Conservation (phyloP, 2,113 vertebrate genomes). For the Lamprotornis superbus region DNA sequence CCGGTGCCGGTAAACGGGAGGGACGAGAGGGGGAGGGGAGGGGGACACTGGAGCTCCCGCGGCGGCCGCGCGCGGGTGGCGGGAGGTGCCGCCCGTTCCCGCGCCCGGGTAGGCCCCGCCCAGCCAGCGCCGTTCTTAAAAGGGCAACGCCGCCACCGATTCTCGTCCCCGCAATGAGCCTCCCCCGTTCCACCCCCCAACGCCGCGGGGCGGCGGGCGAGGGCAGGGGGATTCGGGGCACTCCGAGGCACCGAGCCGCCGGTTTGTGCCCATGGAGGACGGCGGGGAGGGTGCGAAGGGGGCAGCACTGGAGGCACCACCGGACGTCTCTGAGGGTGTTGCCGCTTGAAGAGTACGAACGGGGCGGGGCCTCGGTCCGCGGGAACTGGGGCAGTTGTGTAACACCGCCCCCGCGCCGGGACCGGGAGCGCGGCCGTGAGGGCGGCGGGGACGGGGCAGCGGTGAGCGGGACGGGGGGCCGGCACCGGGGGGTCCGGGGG, state of each 20-base stretch:
- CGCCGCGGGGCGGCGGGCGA: background rate
- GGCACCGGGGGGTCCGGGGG: too few species aligned
- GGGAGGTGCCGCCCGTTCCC: background rate
- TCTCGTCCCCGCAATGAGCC: fast-evolving
- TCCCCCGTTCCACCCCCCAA: background rate
- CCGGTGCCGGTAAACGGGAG: background rate
- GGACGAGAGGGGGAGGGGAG: too few species aligned
- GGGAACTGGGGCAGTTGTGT: background rate
- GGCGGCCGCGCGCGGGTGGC: background rate
- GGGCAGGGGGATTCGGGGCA: background rate
- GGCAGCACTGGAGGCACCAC: fast-evolving
- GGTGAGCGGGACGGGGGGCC: too few species aligned
- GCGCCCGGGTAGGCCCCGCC: background rate
- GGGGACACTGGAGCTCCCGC: background rate
- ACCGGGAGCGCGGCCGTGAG: background rate
- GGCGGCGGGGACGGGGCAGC: too few species aligned
- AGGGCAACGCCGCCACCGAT: background rate
- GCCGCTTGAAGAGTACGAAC: background rate
- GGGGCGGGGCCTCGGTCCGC: background rate
- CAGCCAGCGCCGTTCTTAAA: background rate
- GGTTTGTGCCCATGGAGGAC: background rate
- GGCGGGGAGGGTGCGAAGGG: fast-evolving
- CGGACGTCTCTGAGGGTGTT: fast-evolving
- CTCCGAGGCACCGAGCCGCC: too few species aligned
- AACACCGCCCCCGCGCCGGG: background rate